Evolutionary conservation across 2,113 vertebrate genomes (phyloP).

Genomic region (Tringa solitaria): DNA sequence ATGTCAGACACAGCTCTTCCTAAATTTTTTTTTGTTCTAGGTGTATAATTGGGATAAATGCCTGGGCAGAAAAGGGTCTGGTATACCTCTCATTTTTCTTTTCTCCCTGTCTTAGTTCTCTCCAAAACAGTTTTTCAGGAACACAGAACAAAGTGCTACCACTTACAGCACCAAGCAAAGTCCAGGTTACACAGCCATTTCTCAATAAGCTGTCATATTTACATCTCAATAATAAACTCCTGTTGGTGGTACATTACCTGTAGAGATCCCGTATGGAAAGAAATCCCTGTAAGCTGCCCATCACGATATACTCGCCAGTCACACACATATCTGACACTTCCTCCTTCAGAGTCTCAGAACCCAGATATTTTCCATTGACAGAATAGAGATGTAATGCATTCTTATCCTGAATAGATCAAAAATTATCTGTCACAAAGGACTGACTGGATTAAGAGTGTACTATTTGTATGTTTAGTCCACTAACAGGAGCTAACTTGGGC

Average conservation of each 20-base stretch:
- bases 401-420: constrained; percentile 84
- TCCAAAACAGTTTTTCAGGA: neutral
- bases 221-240: neutral
- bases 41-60: neutral
- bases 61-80: neutral
- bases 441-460: neutral
- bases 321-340: constrained; percentile 92
- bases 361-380: constrained; percentile 90
- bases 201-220: neutral
- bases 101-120: neutral
- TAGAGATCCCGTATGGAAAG: constrained; percentile 91
- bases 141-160: neutral
- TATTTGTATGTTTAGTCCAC: neutral
- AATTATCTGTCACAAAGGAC: neutral
- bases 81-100: neutral
- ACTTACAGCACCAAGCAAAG: neutral
- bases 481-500: neutral
- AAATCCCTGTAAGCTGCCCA: constrained; percentile 91
- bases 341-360: constrained; percentile 87
- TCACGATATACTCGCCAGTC: constrained; percentile 85
- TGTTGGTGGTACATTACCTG: constrained; percentile 78
- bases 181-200: neutral
- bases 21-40: neutral
- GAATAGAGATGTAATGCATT: constrained; percentile 93
- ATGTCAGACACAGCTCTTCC: neutral